Conservation (phyloP, 2,113 vertebrate genomes). For the Uria lomvia region DNA sequence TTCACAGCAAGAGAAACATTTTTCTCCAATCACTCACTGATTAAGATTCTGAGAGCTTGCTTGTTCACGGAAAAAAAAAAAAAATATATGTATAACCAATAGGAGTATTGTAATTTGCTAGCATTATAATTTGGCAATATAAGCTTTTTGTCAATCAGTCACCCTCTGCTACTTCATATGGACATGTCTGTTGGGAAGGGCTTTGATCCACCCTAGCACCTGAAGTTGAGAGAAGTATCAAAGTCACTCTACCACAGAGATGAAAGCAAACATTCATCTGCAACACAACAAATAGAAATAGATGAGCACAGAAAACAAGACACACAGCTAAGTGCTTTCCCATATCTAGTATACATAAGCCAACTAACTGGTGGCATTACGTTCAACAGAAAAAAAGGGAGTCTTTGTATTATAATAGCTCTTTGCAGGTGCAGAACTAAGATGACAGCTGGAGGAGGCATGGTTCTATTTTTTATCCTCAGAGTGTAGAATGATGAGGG, state of each 20-base stretch:
- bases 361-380: neutral
- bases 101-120: neutral
- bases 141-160: slow-evolving; percentile 1
- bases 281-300: slow-evolving; percentile 14
- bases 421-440: neutral
- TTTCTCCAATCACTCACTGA: neutral
- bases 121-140: neutral
- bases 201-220: neutral
- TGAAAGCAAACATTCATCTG: slow-evolving; percentile 24
- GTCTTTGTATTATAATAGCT: neutral
- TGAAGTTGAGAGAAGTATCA: neutral
- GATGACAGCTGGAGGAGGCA: neutral
- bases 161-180: neutral
- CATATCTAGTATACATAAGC: neutral
- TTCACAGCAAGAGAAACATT: neutral
- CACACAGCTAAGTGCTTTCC: neutral
- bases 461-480: neutral
- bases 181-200: neutral
- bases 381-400: neutral
- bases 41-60: neutral
- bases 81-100: neutral
- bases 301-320: neutral
- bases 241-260: slow-evolving; percentile 14
- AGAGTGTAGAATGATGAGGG: neutral
- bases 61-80: neutral